Percentiles rank a stretch among this genome's conserved stretches.
Conservation (phyloP, 1,140 invertebrate species). For the Panulirus ornatus region DNA sequence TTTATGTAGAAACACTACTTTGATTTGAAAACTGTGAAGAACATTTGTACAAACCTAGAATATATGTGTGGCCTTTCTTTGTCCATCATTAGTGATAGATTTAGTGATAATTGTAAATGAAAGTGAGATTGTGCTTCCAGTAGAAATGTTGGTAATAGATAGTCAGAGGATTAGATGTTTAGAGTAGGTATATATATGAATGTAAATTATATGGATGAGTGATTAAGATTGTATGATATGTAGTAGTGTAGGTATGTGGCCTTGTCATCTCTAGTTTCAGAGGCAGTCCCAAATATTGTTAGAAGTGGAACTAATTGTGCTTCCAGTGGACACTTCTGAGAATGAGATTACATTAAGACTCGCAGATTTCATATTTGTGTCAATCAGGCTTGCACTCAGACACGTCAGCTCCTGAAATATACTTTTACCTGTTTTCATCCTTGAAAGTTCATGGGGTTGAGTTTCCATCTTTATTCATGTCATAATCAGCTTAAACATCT, state of each 20-base stretch:
- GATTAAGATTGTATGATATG: neutral
- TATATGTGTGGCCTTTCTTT: neutral
- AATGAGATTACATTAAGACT: neutral
- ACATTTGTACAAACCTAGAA: neutral
- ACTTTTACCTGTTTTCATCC: too few relatives aligned
- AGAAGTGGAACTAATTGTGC: neutral
- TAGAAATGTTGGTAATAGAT: neutral
- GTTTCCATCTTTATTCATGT: too few relatives aligned
- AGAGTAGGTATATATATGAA: neutral
- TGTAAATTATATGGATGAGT: neutral
- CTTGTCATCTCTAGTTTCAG: neutral
- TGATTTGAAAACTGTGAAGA: neutral
- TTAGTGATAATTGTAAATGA: neutral
- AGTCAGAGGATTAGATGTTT: neutral
- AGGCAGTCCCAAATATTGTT: neutral
- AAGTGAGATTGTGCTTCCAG: neutral
- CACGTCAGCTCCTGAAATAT: too few relatives aligned
- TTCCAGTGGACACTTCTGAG: constrained; percentile 1
- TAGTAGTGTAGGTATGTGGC: neutral
- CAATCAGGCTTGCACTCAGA: too few relatives aligned
- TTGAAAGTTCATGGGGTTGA: too few relatives aligned
- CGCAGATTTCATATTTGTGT: neutral
- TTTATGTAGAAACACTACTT: neutral
- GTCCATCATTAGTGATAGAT: neutral
- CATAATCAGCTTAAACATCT: too few relatives aligned